A percentile compares a stretch with the other conserved stretches of the same genome.
phyloP scores from a whole-genome alignment of 2,888 invertebrate genomes.

The Agrochola circellaris region DNA sequence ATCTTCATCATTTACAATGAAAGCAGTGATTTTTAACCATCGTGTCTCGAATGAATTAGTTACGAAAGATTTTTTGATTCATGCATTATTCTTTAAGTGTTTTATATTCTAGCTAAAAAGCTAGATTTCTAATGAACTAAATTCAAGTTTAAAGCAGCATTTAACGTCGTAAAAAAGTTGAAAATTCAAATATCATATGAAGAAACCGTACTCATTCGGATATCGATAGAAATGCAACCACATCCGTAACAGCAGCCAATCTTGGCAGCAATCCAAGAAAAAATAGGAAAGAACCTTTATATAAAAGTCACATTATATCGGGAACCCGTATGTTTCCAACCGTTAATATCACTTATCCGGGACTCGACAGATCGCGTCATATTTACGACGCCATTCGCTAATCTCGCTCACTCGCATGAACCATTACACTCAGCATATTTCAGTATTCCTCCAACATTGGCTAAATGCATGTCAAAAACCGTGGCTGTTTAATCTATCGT shows the following conservation, averaged over 20 bases:
- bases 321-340: slow-evolving; percentile 37
- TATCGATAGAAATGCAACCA: slow-evolving; percentile 5
- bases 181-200: background rate
- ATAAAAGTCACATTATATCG: slow-evolving; percentile 45
- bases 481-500: background rate
- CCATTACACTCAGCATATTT: slow-evolving; percentile 42
- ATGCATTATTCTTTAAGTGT: background rate
- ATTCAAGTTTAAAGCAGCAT: background rate
- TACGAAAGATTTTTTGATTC: background rate
- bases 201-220: background rate
- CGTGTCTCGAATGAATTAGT: background rate
- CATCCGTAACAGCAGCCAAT: slow-evolving; percentile 4
- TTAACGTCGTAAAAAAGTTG: background rate
- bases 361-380: slow-evolving; percentile 38
- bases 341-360: slow-evolving; percentile 50
- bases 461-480: slow-evolving; percentile 26
- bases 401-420: slow-evolving; percentile 31
- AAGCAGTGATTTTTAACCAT: background rate
- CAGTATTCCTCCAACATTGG: slow-evolving; percentile 21
- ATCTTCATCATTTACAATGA: background rate
- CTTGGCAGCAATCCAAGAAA: slow-evolving; percentile 46
- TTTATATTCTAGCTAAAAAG: background rate
- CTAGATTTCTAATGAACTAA: background rate
- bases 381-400: slow-evolving; percentile 53
- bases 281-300: slow-evolving; percentile 20